These are phyloP conservation scores for Pipistrellus pygmaeus DNA, from an alignment of 2,797 vertebrate species.

Conservation along the genomic window DNA sequence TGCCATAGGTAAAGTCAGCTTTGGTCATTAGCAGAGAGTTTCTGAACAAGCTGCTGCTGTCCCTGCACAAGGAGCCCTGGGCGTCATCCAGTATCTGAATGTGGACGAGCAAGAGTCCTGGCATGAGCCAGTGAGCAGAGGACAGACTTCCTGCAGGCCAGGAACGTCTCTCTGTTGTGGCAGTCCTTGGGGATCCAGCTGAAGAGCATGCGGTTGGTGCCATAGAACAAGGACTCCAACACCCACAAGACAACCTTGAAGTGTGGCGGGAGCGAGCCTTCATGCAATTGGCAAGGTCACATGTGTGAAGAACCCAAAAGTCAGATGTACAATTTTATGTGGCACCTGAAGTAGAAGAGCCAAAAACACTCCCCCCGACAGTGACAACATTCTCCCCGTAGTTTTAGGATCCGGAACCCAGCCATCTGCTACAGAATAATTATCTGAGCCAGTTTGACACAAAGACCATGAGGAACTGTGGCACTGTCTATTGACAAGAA, in stretches of 20 bases:
- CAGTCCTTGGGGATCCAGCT: background rate
- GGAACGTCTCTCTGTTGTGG: background rate
- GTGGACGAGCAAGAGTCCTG: background rate
- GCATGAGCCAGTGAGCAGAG: background rate
- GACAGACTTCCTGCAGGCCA: background rate
- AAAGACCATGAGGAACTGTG: slow-evolving; percentile 96
- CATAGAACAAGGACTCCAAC: accelerated
- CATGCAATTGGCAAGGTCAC: slow-evolving; percentile 89
- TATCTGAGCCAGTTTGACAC: slow-evolving; percentile 92
- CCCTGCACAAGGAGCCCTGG: slow-evolving; percentile 1
- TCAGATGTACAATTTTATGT: slow-evolving; percentile 91
- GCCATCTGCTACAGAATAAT: slow-evolving; percentile 90
- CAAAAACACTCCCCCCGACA: slow-evolving; percentile 87
- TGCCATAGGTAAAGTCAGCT: slow-evolving; percentile 66
- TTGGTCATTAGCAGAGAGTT: slow-evolving; percentile 86
- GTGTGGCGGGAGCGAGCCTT: slow-evolving; percentile 86
- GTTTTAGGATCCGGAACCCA: slow-evolving; percentile 93
- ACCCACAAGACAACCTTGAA: background rate
- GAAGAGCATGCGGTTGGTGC: background rate
- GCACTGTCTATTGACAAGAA: slow-evolving; percentile 92
- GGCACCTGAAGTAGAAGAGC: slow-evolving; percentile 91
- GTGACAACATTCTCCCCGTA: slow-evolving; percentile 91
- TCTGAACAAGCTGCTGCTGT: slow-evolving; percentile 80
- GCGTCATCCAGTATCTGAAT: background rate
- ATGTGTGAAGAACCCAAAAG: slow-evolving; percentile 95